Percentiles rank a stretch among this genome's conserved stretches.
Evolutionary conservation across 2,113 vertebrate species (phyloP).

Genomic region (Peromyscus leucopus): DNA sequence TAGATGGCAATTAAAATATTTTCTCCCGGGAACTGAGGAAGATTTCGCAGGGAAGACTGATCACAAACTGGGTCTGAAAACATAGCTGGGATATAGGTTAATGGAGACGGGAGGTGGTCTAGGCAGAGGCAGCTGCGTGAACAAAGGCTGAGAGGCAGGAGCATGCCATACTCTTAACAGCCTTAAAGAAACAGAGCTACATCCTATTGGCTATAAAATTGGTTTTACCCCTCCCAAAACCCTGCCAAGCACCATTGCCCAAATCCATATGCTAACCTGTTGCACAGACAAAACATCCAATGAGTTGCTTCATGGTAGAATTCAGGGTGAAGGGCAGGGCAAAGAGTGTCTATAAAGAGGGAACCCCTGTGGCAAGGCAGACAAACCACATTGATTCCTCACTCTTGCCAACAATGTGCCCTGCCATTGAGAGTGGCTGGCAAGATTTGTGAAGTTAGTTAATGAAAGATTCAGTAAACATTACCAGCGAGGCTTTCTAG

Average conservation of each 20-base stretch:
- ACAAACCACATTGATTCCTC: constrained; percentile 62
- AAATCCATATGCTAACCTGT: constrained; percentile 30
- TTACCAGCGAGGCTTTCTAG: constrained; percentile 48
- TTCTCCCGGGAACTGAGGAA: not conserved
- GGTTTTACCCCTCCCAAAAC: not conserved
- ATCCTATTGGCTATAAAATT: not conserved
- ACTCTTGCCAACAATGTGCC: constrained; percentile 52
- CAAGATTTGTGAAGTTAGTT: constrained; percentile 57
- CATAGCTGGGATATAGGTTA: not conserved
- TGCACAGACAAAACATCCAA: constrained; percentile 40
- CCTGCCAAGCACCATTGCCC: not conserved
- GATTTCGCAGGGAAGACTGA: not conserved
- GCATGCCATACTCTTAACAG: not conserved
- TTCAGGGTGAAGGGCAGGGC: constrained; percentile 43
- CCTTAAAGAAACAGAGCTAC: not conserved
- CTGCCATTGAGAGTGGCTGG: constrained; percentile 36
- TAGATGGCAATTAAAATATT: not conserved
- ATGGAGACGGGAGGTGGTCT: not conserved
- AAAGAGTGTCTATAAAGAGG: constrained; percentile 25
- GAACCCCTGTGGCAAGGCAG: constrained; percentile 38
- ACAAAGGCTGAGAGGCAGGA: constrained; percentile 5
- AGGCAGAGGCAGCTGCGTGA: not conserved
- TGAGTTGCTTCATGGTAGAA: constrained; percentile 39
- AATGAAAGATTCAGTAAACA: constrained; percentile 66
- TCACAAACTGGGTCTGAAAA: constrained; percentile 25